A percentile compares a stretch with the other conserved stretches of the same genome.
Conservation (phyloP, 2,113 vertebrate genomes). For the Nothoprocta pentlandii region DNA sequence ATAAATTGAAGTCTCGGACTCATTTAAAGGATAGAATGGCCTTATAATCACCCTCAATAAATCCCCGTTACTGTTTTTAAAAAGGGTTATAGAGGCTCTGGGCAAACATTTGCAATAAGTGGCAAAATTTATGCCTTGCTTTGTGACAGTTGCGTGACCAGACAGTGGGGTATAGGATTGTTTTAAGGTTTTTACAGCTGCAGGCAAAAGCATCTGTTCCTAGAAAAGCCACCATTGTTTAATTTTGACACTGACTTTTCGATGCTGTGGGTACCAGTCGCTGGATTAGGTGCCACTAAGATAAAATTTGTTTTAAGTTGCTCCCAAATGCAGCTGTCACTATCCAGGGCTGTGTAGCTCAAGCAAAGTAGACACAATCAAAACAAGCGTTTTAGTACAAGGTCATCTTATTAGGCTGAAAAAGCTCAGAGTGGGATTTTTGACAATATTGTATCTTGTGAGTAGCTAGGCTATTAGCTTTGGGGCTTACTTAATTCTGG, state of each 20-base stretch:
- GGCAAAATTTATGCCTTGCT: conserved; percentile 88
- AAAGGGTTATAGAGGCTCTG: conserved; percentile 84
- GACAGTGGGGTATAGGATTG: conserved; percentile 94
- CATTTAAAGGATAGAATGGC: conserved; percentile 65
- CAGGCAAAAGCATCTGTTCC: conserved; percentile 97
- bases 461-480: conserved; percentile 63
- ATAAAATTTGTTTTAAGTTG: conserved; percentile 86
- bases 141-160: conserved; percentile 95
- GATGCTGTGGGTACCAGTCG: conserved; percentile 82
- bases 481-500: conserved; percentile 45
- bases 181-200: conserved; percentile 94
- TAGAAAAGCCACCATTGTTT: conserved; percentile 86
- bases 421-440: conserved; percentile 72
- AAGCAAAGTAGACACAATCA: conserved; percentile 77
- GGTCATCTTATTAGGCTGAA: conserved; percentile 69
- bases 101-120: conserved; percentile 96
- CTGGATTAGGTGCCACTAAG: conserved; percentile 86
- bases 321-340: conserved; percentile 84
- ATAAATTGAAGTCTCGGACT: conserved; percentile 58
- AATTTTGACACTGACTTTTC: conserved; percentile 87
- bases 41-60: conserved; percentile 61
- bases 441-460: conserved; percentile 74
- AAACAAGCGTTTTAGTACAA: conserved; percentile 75
- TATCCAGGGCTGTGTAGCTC: conserved; percentile 75
- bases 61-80: conserved; percentile 76